These are phyloP conservation scores for Chironomus striatipennis DNA, from an alignment of 1,140 invertebrate genomes.

Conservation along the genomic window DNA sequence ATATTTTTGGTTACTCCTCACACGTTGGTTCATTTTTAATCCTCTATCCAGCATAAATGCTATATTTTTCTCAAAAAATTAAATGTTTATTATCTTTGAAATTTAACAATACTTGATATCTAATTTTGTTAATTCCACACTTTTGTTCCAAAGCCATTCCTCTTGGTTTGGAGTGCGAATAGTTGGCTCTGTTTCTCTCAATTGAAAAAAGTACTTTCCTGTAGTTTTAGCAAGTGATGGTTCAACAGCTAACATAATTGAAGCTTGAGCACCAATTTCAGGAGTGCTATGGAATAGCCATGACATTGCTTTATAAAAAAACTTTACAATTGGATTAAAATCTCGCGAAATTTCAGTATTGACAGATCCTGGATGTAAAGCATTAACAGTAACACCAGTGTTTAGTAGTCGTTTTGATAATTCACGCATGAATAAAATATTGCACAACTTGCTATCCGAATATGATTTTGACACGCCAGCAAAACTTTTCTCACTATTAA, in stretches of 20 bases:
- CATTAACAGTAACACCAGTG: conserved; percentile 56
- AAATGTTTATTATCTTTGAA: no score
- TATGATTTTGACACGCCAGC: conserved; percentile 52
- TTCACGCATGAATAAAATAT: conserved; percentile 59
- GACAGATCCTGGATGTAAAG: conserved; percentile 70
- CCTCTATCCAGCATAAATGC: no score
- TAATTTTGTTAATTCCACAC: conserved; percentile 47
- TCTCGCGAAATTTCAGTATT: conserved; percentile 65
- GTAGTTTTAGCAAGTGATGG: conserved; percentile 49
- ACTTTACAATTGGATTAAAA: conserved; percentile 41
- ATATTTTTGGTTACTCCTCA: no score
- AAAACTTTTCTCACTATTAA: conserved; percentile 46
- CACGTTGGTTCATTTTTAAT: no score
- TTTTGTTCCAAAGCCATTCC: conserved; percentile 62
- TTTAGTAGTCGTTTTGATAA: conserved; percentile 47
- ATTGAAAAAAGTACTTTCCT: conserved; percentile 50
- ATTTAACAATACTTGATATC: no score
- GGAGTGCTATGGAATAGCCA: conserved; percentile 41
- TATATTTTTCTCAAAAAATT: no score
- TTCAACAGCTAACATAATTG: conserved; percentile 57
- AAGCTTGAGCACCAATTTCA: conserved; percentile 58
- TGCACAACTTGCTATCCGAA: conserved; percentile 63
- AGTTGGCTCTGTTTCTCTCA: conserved; percentile 29
- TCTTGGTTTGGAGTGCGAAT: conserved; percentile 40
- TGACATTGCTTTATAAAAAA: conserved; percentile 31